Evolutionary conservation across 1,140 invertebrate species (phyloP), one percentile per base, ranked within the genome.

Genomic region (Bombus superbus): DNA sequence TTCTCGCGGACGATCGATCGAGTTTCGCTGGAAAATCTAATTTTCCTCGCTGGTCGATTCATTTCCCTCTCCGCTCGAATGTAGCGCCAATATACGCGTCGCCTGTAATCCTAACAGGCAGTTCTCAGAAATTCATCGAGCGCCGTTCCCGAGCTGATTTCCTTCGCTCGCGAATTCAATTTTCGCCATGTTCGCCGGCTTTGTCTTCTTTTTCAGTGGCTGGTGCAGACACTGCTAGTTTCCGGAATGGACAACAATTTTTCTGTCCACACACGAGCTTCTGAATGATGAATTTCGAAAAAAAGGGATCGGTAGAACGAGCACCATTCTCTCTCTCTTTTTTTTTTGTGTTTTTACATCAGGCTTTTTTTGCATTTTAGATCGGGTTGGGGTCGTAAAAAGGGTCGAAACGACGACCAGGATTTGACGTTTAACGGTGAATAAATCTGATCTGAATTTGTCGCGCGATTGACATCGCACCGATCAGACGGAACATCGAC

Each of bases 101-200:
- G 42, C 0, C 32, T 64, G 64, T 87, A 88, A 88, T 85, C 72
- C 86, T 71, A 66, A 80, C 72, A 66, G 59, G 76, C 77, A 59
- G 53, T 53, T 13, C 32, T 81, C 32, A 77, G 73, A 81, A 85
- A 85, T 85, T 88, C 77, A 89, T 89, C 83, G 77, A 88, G 68
- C 66, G 53, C 71, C 68, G 59, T 77, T 85, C 57, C 25, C 32
- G 15, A 59, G 47, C 59, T 68, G 79, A 81, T 81, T 72, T 81
- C 68, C 47, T n/a, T 25, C 28, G 28, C 32, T 2, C 62, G 74
- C 42, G 62, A 86, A 88, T 88, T 82, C 88, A 89, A 89, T 88
- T 88, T 80, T 57, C 73, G 10, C 53, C 35, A 4, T 32, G 22
- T 32, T 4, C 47, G 6, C 3, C n/a, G 28, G 42, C 53, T 59